Conservation (phyloP, 2,797 vertebrate genomes). For the Philypnodon macrostomus region DNA sequence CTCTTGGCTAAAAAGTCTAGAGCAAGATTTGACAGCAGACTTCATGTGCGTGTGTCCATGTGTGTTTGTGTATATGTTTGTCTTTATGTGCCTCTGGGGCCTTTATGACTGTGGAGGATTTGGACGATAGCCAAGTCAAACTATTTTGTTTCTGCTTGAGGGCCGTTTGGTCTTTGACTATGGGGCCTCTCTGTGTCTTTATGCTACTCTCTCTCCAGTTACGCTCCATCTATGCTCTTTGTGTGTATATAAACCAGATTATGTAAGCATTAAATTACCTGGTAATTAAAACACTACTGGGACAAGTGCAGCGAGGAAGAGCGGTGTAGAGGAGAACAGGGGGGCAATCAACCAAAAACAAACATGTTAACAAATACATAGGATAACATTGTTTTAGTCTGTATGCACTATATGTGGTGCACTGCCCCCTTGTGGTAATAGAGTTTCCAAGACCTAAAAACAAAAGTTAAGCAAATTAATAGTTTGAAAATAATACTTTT, state of each 20-base stretch:
- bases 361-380: background rate
- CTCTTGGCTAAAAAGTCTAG: conserved; percentile 22
- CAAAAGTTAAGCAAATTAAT: too few relatives aligned
- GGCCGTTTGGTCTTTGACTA: conserved; percentile 30
- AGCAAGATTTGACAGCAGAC: too few relatives aligned
- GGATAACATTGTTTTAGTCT: background rate
- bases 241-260: conserved; percentile 50
- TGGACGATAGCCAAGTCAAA: conserved; percentile 63
- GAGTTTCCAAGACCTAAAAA: too few relatives aligned
- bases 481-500: too few relatives aligned
- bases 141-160: conserved; percentile 61
- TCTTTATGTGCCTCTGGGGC: conserved; percentile 25
- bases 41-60: too few relatives aligned
- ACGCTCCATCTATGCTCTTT: conserved; percentile 33
- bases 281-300: conserved; percentile 46
- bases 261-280: conserved; percentile 56
- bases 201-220: conserved; percentile 8
- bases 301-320: conserved; percentile 7
- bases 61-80: conserved; percentile 13
- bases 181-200: conserved; percentile 27
- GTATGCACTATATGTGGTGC: background rate
- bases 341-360: background rate
- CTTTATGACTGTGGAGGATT: conserved; percentile 52
- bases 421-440: conserved; percentile 54
- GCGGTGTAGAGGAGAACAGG: background rate